Conservation (phyloP, 2,797 vertebrate species). For the Capromys pilorides region DNA sequence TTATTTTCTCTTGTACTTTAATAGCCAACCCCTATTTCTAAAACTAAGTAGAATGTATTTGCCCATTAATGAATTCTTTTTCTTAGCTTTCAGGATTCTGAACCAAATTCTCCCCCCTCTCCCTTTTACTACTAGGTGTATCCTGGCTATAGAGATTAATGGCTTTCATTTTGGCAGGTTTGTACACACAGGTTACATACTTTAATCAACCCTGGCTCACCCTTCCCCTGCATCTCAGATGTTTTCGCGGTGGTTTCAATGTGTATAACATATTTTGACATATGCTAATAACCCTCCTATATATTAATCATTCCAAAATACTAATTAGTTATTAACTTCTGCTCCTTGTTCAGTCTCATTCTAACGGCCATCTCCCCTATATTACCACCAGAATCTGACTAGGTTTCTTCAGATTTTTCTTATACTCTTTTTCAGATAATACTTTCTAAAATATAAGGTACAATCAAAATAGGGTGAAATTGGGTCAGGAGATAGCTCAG, state of each 20-base stretch:
- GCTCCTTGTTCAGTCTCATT: neutral
- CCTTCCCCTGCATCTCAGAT: neutral
- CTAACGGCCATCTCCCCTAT: neutral
- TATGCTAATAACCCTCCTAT: neutral
- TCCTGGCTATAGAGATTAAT: neutral
- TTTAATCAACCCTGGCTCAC: neutral
- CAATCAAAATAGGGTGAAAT: too few relatives aligned
- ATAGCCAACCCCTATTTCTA: neutral
- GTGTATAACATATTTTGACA: neutral
- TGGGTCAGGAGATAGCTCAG: too few relatives aligned
- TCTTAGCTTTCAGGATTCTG: neutral
- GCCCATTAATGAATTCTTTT: neutral
- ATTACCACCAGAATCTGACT: neutral
- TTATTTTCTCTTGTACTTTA: conserved; percentile 4
- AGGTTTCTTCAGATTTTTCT: neutral
- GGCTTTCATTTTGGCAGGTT: neutral
- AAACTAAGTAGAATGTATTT: neutral
- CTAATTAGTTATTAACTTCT: neutral
- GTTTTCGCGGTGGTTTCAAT: neutral
- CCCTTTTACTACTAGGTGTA: neutral
- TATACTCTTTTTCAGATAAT: neutral
- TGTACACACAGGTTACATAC: neutral
- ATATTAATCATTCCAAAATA: neutral
- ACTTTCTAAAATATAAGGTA: neutral
- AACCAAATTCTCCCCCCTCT: neutral